A percentile compares a stretch with the other conserved stretches of the same genome.
Conservation (phyloP, 2,888 invertebrate species). For the Microctonus aethiopoides region DNA sequence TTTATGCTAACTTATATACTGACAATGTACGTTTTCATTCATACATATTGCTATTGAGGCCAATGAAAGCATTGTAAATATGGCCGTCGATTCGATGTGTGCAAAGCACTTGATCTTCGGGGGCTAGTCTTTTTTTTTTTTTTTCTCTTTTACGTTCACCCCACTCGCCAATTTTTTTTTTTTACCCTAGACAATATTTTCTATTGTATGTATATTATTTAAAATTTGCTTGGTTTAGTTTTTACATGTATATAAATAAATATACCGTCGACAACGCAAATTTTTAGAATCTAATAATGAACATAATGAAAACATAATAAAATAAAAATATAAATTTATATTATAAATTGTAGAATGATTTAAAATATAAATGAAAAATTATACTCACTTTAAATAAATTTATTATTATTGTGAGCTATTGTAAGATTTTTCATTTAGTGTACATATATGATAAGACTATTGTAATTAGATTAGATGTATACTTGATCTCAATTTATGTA, state of each 20-base stretch:
- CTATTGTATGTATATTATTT: not conserved
- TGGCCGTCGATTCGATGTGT: constrained; percentile 59
- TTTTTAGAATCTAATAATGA: not conserved
- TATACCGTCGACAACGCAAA: not conserved
- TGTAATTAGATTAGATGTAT: not conserved
- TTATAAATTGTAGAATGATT: not conserved
- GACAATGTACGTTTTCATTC: not conserved
- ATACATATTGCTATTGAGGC: constrained; percentile 43
- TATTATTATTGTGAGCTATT: constrained; percentile 10
- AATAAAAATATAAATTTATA: not conserved
- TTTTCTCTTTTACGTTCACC: constrained; percentile 14
- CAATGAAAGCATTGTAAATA: constrained; percentile 66
- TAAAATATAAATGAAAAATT: not conserved
- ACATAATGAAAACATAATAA: not conserved
- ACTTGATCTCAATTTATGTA: constrained; percentile 4
- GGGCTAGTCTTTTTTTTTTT: constrained; percentile 35
- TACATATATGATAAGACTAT: constrained; percentile 15
- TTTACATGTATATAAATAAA: not conserved
- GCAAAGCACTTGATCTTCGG: constrained; percentile 62
- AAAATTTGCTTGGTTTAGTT: not conserved
- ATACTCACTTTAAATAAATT: not conserved
- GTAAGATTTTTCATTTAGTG: constrained; percentile 8
- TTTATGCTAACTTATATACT: not conserved
- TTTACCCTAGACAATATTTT: not conserved
- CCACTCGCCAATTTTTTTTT: not conserved